Percentiles rank a stretch among this genome's conserved stretches.
These are phyloP conservation scores for Campoletis raptor DNA, from an alignment of 2,888 invertebrate species.

Conservation along the genomic window DNA sequence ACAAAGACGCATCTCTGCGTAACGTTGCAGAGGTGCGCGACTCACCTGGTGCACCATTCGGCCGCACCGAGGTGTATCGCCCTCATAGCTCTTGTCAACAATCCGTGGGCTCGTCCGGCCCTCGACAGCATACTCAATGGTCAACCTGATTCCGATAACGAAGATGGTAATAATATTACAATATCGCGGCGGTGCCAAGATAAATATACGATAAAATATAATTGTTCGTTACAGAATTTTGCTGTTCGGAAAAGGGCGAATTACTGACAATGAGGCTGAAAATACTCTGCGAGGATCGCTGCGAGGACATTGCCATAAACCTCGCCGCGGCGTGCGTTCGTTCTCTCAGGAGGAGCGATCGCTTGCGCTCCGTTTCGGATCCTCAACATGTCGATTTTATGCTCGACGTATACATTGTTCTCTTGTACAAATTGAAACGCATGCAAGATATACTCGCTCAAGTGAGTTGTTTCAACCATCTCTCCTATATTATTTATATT, in stretches of 20 bases:
- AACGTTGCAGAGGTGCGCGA: conserved; percentile 84
- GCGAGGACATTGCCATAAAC: conserved; percentile 88
- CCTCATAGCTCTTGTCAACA: conserved; percentile 86
- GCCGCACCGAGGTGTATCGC: conserved; percentile 87
- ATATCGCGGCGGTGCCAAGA: too few species aligned
- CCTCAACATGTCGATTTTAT: conserved; percentile 86
- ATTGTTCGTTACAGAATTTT: too few species aligned
- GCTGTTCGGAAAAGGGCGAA: conserved; percentile 87
- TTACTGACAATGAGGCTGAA: conserved; percentile 88
- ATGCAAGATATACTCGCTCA: conserved; percentile 86
- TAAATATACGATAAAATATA: too few species aligned
- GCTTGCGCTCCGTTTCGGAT: conserved; percentile 81
- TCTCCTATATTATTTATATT: too few species aligned
- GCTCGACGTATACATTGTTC: conserved; percentile 87
- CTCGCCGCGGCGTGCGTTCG: conserved; percentile 87
- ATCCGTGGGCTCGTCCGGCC: conserved; percentile 86
- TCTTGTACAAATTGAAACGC: conserved; percentile 87
- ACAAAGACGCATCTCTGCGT: conserved; percentile 85
- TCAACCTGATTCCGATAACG: conserved; percentile 82
- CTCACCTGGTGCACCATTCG: conserved; percentile 84
- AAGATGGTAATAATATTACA: conserved; percentile 82
- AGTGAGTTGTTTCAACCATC: conserved; percentile 79
- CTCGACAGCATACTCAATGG: conserved; percentile 84
- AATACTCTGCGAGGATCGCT: conserved; percentile 87
- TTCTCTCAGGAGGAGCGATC: conserved; percentile 84